Evolutionary conservation across 2,797 vertebrate species (phyloP).

Genomic region (Muscicapa striata): DNA sequence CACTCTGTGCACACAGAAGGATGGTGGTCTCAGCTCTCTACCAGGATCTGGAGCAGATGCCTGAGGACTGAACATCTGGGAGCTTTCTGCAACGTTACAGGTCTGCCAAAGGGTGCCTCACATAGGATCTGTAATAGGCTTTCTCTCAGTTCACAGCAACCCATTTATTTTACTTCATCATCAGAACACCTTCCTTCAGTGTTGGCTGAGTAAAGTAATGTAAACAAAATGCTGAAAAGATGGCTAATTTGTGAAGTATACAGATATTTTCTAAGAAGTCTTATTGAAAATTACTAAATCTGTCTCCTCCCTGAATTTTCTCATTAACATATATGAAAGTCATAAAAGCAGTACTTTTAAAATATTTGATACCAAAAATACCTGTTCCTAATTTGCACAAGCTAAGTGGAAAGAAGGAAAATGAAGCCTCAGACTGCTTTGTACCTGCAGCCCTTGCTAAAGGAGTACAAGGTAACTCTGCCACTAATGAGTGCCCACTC

Average conservation of each 20-base stretch:
- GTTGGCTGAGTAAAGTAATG: neutral
- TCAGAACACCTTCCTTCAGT: neutral
- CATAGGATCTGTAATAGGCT: neutral
- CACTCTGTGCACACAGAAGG: rapidly evolving
- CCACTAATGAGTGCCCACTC: neutral
- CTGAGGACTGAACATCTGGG: neutral
- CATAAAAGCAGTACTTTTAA: neutral
- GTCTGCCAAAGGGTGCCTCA: neutral
- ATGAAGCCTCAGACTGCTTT: neutral
- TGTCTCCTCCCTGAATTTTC: neutral
- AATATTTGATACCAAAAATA: neutral
- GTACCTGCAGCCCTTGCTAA: neutral
- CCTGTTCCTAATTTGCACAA: neutral
- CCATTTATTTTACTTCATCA: neutral
- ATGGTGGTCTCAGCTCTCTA: neutral
- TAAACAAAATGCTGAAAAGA: neutral
- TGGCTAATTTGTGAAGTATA: neutral
- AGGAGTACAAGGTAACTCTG: neutral
- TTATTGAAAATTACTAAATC: neutral
- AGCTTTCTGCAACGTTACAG: neutral
- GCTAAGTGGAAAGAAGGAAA: neutral
- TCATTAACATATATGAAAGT: neutral
- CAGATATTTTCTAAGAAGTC: neutral
- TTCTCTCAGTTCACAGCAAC: neutral
- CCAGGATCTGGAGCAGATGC: neutral